phyloP scores from a whole-genome alignment of 1,140 invertebrate genomes.

The Helicoverpa zea region DNA sequence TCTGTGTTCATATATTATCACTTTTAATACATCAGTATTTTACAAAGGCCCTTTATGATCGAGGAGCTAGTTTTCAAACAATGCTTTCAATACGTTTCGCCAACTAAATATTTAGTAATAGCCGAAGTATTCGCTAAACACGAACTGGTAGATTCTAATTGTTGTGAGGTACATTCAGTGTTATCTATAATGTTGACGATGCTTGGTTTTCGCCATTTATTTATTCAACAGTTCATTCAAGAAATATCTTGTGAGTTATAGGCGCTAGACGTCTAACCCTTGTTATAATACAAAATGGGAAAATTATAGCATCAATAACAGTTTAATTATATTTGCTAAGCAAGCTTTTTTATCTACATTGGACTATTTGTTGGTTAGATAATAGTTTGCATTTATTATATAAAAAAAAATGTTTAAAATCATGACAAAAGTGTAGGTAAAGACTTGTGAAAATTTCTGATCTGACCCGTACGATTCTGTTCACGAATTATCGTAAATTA shows the following conservation, averaged over 20 bases:
- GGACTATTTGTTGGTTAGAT: conserved; percentile 60
- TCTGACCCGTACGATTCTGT: conserved; percentile 65
- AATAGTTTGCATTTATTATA: conserved; percentile 63
- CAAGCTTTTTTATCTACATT: conserved; percentile 61
- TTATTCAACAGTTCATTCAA: background rate
- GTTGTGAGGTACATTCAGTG: conserved; percentile 48
- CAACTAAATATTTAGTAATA: conserved; percentile 32
- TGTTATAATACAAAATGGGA: conserved; percentile 7
- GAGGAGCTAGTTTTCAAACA: background rate
- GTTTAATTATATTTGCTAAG: conserved; percentile 56
- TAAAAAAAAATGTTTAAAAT: conserved; percentile 55
- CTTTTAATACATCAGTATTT: background rate
- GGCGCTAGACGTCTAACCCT: conserved; percentile 8
- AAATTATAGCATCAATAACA: conserved; percentile 38
- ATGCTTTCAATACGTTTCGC: conserved; percentile 24
- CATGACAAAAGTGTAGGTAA: conserved; percentile 65
- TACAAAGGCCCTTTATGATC: background rate
- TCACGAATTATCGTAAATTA: conserved; percentile 80
- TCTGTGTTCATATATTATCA: conserved; percentile 39
- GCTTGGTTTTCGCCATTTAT: conserved; percentile 31
- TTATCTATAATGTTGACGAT: conserved; percentile 38
- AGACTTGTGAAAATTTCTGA: conserved; percentile 39
- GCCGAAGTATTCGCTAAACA: conserved; percentile 35
- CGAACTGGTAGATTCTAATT: conserved; percentile 47
- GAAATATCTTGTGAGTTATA: background rate